Conservation (phyloP, 2,888 invertebrate genomes). For the Microctonus brassicae region DNA sequence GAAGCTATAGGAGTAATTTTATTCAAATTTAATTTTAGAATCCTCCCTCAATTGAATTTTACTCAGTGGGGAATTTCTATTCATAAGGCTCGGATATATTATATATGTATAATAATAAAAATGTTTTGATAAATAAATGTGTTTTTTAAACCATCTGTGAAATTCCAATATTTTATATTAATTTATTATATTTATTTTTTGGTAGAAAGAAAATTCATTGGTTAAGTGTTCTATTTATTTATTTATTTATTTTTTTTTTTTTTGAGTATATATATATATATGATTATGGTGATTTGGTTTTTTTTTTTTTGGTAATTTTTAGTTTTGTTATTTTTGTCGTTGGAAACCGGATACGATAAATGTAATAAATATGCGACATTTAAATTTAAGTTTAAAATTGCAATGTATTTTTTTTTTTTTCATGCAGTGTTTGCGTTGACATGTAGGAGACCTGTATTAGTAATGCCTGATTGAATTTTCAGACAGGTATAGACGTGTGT, state of each 20-base stretch:
- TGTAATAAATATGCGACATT: too few species aligned
- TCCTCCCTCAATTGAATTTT: neutral
- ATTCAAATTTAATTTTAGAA: conserved; percentile 21
- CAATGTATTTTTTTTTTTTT: neutral
- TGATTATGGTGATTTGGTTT: too few species aligned
- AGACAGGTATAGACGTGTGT: neutral
- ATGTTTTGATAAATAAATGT: too few species aligned
- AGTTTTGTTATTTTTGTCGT: neutral
- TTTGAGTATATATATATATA: too few species aligned
- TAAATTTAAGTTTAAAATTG: neutral
- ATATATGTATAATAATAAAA: too few species aligned
- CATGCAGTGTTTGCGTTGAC: neutral
- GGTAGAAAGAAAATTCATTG: too few species aligned
- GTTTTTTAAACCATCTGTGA: too few species aligned
- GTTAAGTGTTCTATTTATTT: too few species aligned
- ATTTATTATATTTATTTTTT: too few species aligned
- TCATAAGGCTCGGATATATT: too few species aligned
- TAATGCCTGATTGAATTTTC: neutral
- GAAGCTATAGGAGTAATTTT: neutral
- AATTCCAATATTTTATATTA: too few species aligned
- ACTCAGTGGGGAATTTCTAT: neutral
- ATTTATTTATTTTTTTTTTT: too few species aligned
- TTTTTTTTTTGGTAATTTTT: neutral
- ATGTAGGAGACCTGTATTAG: neutral
- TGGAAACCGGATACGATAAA: conserved; percentile 4